Evolutionary conservation across 2,888 invertebrate genomes (phyloP).

Genomic region (Strigamia maritima): DNA sequence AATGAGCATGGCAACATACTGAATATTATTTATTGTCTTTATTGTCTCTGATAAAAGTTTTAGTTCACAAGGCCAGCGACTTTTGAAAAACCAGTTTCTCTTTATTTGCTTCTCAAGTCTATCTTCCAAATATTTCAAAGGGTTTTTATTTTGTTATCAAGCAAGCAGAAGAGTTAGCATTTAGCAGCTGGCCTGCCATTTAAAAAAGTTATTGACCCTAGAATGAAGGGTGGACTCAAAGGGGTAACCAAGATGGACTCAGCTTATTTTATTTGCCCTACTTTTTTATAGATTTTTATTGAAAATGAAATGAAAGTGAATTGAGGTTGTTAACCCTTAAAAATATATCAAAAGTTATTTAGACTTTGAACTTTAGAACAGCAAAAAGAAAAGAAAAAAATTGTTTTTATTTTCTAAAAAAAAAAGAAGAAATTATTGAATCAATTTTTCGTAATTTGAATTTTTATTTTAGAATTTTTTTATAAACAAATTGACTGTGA

Average conservation of each 20-base stretch:
- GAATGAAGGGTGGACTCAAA: constrained; percentile 24
- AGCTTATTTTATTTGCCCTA: constrained; percentile 31
- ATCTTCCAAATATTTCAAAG: constrained; percentile 26
- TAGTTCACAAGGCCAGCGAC: constrained; percentile 28
- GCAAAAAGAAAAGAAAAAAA: neutral
- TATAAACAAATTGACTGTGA: neutral
- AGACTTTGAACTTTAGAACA: constrained; percentile 6
- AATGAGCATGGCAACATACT: constrained; percentile 12
- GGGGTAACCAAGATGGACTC: constrained; percentile 29
- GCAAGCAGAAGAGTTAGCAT: constrained; percentile 32
- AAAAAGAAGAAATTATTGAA: neutral
- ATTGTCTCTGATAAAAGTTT: constrained; percentile 32
- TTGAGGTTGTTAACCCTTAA: constrained; percentile 31
- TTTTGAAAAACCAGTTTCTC: constrained; percentile 28
- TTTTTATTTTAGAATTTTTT: neutral
- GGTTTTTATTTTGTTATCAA: constrained; percentile 28
- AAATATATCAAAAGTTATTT: constrained; percentile 19
- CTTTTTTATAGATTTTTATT: constrained; percentile 21
- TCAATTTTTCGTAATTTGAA: neutral
- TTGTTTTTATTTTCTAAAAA: neutral
- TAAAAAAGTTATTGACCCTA: constrained; percentile 27
- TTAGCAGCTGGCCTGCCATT: constrained; percentile 32
- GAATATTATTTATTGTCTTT: constrained; percentile 19
- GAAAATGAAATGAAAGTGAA: constrained; percentile 20
- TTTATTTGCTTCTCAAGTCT: constrained; percentile 29